Percentiles rank a stretch among this genome's conserved stretches.
phyloP scores from a whole-genome alignment of 2,797 vertebrate genomes.

The Tokudaia tokunoshimensis region DNA sequence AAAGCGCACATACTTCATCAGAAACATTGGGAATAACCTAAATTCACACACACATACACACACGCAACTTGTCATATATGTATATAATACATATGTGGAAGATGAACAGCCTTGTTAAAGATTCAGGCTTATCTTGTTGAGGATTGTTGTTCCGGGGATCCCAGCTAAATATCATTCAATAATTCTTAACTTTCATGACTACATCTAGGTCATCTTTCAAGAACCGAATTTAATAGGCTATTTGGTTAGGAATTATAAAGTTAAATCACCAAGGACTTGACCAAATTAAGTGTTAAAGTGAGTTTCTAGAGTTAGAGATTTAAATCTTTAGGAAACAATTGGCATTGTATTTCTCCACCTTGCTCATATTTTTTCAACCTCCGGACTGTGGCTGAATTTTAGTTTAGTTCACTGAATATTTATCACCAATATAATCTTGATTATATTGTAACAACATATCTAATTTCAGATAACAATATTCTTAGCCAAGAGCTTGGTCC shows the following conservation, averaged over 20 bases:
- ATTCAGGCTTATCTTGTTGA: background rate
- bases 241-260: background rate
- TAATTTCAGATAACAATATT: constrained; percentile 34
- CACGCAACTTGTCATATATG: background rate
- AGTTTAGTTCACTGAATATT: background rate
- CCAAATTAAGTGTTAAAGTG: background rate
- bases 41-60: background rate
- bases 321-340: constrained; percentile 19
- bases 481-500: background rate
- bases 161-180: background rate
- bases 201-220: background rate
- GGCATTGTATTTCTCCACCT: background rate
- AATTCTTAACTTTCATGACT: background rate
- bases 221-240: constrained; percentile 10
- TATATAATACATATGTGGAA: background rate
- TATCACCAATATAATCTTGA: background rate
- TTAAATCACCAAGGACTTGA: background rate
- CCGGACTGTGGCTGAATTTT: background rate
- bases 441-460: background rate
- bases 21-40: constrained; percentile 20
- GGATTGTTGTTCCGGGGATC: background rate
- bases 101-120: background rate
- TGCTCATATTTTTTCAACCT: background rate
- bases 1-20: background rate
- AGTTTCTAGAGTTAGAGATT: background rate